phyloP scores from a whole-genome alignment of 2,113 vertebrate species.

The Tinamus guttatus region DNA sequence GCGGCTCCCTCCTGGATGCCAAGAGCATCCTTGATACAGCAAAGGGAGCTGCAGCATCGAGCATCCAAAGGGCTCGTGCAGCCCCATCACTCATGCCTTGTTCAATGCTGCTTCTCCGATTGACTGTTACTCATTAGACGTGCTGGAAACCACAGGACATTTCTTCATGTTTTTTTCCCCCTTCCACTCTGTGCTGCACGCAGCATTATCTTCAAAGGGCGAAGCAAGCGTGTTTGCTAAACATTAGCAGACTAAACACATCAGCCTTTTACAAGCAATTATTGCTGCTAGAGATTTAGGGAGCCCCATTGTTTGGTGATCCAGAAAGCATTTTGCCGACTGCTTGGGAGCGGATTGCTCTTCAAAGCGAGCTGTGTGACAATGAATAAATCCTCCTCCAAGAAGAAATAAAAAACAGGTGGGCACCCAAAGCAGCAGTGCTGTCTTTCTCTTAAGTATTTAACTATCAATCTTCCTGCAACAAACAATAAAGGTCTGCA shows the following conservation, averaged over 20 bases:
- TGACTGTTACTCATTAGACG: neutral
- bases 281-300: conserved; percentile 4
- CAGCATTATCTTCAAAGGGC: conserved; percentile 30
- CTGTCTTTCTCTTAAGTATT: neutral
- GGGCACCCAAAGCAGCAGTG: neutral
- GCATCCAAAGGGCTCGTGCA: neutral
- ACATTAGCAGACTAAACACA: conserved; percentile 4
- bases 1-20: rapidly evolving
- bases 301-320: neutral
- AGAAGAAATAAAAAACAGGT: conserved; percentile 53
- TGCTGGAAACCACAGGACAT: neutral
- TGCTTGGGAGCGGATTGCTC: neutral
- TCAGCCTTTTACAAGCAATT: conserved; percentile 24
- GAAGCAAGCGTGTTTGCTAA: conserved; percentile 28
- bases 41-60: neutral
- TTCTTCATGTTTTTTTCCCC: neutral
- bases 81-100: rapidly evolving
- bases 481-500: neutral
- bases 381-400: neutral
- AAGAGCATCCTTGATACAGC: neutral
- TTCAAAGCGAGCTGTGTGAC: neutral
- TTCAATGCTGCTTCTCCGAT: neutral
- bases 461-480: neutral
- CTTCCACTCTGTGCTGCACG: neutral
- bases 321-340: neutral